Evolutionary conservation across 1,140 invertebrate species (phyloP).

Genomic region (Drosophila malerkotliana): DNA sequence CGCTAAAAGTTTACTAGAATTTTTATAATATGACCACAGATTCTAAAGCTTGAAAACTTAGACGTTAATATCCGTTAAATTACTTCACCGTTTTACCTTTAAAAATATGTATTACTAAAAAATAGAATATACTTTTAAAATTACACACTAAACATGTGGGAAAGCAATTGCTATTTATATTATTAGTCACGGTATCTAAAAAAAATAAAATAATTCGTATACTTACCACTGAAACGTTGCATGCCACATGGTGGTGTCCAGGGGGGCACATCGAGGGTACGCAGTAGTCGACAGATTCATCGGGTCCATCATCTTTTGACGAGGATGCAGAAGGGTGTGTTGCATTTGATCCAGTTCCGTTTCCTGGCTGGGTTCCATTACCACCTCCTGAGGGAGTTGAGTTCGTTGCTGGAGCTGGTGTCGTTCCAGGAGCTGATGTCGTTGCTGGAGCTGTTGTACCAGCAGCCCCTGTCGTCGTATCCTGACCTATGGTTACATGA

Average conservation of each 20-base stretch:
- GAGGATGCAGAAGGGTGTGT: background rate
- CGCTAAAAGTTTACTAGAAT: too few relatives aligned
- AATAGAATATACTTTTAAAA: too few relatives aligned
- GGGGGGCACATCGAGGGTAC: background rate
- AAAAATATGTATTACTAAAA: too few relatives aligned
- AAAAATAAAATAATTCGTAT: background rate
- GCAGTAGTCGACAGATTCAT: slow-evolving; percentile 11
- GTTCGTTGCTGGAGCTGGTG: background rate
- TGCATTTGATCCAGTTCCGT: background rate
- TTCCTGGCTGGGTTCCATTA: background rate
- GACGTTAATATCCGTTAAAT: too few relatives aligned
- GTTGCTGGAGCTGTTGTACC: too few relatives aligned
- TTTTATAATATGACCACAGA: too few relatives aligned
- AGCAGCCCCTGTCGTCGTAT: background rate
- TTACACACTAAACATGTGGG: too few relatives aligned
- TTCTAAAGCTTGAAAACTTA: too few relatives aligned
- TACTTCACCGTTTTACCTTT: too few relatives aligned
- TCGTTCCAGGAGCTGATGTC: background rate
- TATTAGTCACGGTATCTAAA: background rate
- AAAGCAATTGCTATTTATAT: too few relatives aligned
- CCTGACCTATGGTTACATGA: background rate
- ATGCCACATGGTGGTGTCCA: slow-evolving; percentile 8
- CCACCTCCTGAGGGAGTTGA: background rate
- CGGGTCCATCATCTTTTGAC: background rate
- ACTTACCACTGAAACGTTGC: slow-evolving; percentile 4